phyloP scores from a whole-genome alignment of 1,140 invertebrate genomes.

The Meteorus sp. region DNA sequence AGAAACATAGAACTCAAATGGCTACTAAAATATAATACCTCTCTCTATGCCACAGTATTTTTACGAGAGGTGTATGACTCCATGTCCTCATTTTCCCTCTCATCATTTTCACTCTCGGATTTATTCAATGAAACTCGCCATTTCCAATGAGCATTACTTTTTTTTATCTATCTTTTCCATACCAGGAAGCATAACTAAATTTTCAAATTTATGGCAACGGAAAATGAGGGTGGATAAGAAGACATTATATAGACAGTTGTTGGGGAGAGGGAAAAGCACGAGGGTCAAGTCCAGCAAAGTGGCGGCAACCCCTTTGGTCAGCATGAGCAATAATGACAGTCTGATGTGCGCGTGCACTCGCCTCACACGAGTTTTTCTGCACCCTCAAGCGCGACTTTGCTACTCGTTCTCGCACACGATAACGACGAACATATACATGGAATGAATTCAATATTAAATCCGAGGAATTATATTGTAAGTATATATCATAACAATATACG shows the following conservation, averaged over 20 bases:
- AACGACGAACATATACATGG: neutral
- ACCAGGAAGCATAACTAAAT: no score
- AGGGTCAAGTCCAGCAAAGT: slow-evolving; percentile 27
- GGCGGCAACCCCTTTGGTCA: slow-evolving; percentile 10
- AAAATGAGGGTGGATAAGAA: no score
- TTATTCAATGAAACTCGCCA: neutral
- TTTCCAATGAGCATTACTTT: no score
- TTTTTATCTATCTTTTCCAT: no score
- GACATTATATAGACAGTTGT: no score
- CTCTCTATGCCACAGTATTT: no score
- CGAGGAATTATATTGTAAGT: no score
- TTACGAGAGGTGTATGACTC: no score
- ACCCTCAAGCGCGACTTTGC: slow-evolving; percentile 4
- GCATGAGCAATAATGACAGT: slow-evolving; percentile 11
- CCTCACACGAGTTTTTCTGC: neutral
- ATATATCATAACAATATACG: no score
- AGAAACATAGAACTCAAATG: neutral
- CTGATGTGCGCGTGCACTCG: slow-evolving; percentile 16
- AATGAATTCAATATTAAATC: no score
- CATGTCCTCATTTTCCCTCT: neutral
- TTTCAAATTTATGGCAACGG: no score
- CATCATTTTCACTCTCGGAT: neutral
- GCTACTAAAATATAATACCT: no score
- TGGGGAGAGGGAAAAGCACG: slow-evolving; percentile 3
- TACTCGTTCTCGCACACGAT: neutral